Base-by-base conservation (phyloP, 2,113 vertebrate genomes). In the Oenanthe oenanthe region DNA sequence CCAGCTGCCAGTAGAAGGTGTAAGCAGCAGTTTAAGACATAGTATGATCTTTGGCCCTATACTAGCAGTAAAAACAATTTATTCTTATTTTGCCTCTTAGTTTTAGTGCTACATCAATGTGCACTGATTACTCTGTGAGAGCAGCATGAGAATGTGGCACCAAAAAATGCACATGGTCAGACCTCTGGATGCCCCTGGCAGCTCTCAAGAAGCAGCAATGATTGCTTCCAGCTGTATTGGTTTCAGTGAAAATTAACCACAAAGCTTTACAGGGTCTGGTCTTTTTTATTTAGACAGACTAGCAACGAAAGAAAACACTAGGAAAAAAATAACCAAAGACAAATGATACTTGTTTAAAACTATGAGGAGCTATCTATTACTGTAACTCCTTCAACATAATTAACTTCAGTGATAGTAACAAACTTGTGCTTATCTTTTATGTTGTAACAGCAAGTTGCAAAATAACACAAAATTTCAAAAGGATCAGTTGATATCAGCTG, bases 1-100 rank as follows among this genome's bases (percentile, higher is more conserved):
- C 22, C n/a, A 56, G 17, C 36, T 43, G 32, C 26, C 60, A 91
- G 56, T 0, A 4, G 24, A 75, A 51, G 0, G 0, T 2, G 1
- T 40, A 40, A 65, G 21, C 53, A 68, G 42, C 7, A 72, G 25
- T 76, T 88, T 45, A 57, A 87, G 38, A 61, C 13, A 50, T 3
- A 2, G 25, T n/a, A n/a, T 3, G 7, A 48, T 43, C 48, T n/a
- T 45, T 42, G 63, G 32, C 20, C 48, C 29, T 57, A 11, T 1
- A 19, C 9, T 12, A 56, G 38, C 0, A 72, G 53, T 66, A 34
- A 78, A 20, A 62, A 50, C 28, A 67, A 25, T 42, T 36, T 11
- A 70, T 3, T 70, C 12, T 61, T 85, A 42, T 53, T 85, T 87
- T 78, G 31, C n/a, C 31, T 74, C 36, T 72, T 16, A 17, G n/a